Base-by-base conservation (phyloP, 2,888 invertebrate genomes). In the Antheraea yamamai region DNA sequence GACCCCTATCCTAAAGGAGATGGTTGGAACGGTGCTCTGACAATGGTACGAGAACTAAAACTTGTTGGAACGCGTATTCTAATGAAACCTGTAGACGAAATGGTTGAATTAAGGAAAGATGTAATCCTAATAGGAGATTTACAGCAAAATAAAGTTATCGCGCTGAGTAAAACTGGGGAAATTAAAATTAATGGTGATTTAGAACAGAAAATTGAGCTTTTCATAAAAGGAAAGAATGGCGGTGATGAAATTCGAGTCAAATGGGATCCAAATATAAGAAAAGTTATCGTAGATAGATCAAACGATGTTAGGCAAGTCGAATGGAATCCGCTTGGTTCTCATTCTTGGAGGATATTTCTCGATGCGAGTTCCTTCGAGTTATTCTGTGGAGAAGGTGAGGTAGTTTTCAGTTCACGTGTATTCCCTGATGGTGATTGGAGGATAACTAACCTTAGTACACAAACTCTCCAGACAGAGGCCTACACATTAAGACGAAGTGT, bases 331-430 rank as follows among this genome's bases (percentile, higher is more conserved):
- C 82, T 88, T 6, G 82, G 81, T 0, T 85, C 87, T 0, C 79
- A 79, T 26, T 75, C 81, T 1, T 92, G 91, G 92, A 87, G 92
- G 75, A 82, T 95, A 1, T 94, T 92, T 80, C 79, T 95, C 8
- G 95, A 95, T 75, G 85, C 94, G 4, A 93, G 93, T 80, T 93
- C 94, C 2, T 55, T 95, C 75, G 94, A 95, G 78, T 77, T 94
- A 70, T 39, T 39, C 6, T 39, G 7, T 39, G 35, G 35, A 7
- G 35, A 39, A 39, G 35, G 35, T 39, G 35, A 39, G 7, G 7
- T 39, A 2, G 35, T 39, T 39, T 39, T 39, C 35, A 39, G 35
- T 39, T 39, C 35, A 39, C 35, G 35, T 39, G 35, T 39, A 39
- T 39, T 39, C 7, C 35, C 35, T 39, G 7, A 39, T 39, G 35